Conservation (phyloP, 2,113 vertebrate species). For the Melanotaenia duboulayi region DNA sequence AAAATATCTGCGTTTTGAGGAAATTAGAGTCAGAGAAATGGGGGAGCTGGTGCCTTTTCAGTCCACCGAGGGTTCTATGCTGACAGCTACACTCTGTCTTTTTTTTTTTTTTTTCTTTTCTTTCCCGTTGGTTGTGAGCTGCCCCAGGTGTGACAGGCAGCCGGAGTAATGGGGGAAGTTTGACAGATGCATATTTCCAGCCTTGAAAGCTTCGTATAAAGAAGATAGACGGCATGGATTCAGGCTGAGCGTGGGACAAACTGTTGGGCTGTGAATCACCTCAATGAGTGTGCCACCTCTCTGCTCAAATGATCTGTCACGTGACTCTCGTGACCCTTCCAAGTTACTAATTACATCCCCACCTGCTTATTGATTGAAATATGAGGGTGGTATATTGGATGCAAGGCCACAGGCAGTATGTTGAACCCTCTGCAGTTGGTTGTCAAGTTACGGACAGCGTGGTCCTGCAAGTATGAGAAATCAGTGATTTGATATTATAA, state of each 20-base stretch:
- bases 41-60: conserved; percentile 64
- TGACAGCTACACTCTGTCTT: conserved; percentile 78
- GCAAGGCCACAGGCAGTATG: conserved; percentile 14
- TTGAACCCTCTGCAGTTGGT: conserved; percentile 3
- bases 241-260: conserved; percentile 70
- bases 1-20: conserved; percentile 70
- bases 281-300: conserved; percentile 67
- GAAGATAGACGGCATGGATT: conserved; percentile 77
- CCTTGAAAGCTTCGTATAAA: conserved; percentile 80
- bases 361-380: conserved; percentile 75
- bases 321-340: conserved; percentile 58
- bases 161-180: conserved; percentile 75
- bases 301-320: conserved; percentile 68
- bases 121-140: conserved; percentile 60
- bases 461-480: conserved; percentile 3
- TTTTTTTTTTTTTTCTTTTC: conserved; percentile 65
- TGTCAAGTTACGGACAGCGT: conserved; percentile 18
- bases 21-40: conserved; percentile 74
- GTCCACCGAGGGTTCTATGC: conserved; percentile 67
- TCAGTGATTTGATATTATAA: conserved; percentile 27
- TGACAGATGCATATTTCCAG: conserved; percentile 82
- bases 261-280: conserved; percentile 79
- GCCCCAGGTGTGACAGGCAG: conserved; percentile 79
- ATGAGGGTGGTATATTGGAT: conserved; percentile 50
- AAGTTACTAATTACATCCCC: conserved; percentile 69